Evolutionary conservation across 2,888 invertebrate genomes (phyloP), one percentile per base, ranked within the genome.

Genomic region (Nomada goodeniana): DNA sequence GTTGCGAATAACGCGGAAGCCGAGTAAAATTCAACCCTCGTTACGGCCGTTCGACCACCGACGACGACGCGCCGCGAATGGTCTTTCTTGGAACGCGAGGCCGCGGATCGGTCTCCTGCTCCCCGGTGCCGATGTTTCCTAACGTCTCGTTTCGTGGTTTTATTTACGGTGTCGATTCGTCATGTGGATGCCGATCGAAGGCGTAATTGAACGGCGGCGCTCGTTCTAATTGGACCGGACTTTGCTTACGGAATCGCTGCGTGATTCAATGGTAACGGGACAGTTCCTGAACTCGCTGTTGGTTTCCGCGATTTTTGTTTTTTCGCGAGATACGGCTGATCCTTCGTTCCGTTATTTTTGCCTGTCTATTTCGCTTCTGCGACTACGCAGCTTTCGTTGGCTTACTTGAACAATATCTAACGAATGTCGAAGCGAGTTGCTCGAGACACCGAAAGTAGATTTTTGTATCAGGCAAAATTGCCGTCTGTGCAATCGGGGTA

Each of bases 1-100:
- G 78, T 82, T 74, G 69, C 57, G 75, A 82, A 71, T 53, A 71
- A 78, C 55, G 83, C 60, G 83, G 82, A 83, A 83, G 83, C 70
- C n/a, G 50, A 29, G 36, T 18, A 13, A 60, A 75, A 75, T 78
- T 10, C 78, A 57, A 59, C 50, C 42, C 78, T 82, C 64, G 70
- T 83, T 82, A 78, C 36, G 60, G 23, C 61, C 9, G 26, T 65
- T 61, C 75, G 70, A 52, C 55, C 80, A 69, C 64, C 63, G 42
- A 53, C 57, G 42, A 53, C 57, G 44, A 44, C 36, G 71, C n/a
- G 59, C 29, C 29, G n/a, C 23, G 23, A 23, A 52, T 29, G 2
- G 29, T 78, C 52, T 57, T 75, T 29, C 53, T 63, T 75, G 23
- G 29, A 65, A 55, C 44, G 47, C 26, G 72, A 36, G 63, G 60